Evolutionary conservation across 2,888 invertebrate species (phyloP).

Genomic region (Himalopsyche kuldschensis): DNA sequence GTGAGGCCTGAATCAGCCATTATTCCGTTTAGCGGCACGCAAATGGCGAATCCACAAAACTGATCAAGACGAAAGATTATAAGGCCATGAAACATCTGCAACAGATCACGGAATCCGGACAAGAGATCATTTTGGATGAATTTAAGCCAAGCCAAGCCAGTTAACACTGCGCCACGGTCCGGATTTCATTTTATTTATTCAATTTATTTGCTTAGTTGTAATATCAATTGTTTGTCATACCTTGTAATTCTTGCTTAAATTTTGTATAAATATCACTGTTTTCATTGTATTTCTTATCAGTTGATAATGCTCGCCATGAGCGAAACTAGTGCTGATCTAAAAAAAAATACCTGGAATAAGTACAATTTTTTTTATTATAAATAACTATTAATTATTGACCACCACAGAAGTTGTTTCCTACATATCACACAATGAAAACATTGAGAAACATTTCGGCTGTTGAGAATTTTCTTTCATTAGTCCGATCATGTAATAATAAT

Average conservation of each 20-base stretch:
- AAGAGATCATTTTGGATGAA: slow-evolving; percentile 65
- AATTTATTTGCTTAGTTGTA: no score
- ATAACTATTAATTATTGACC: background rate
- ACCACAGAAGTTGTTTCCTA: background rate
- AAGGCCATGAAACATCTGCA: slow-evolving; percentile 84
- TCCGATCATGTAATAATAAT: slow-evolving; percentile 35
- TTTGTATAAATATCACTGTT: no score
- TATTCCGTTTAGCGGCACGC: slow-evolving; percentile 86
- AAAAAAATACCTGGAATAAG: no score
- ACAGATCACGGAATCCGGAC: slow-evolving; percentile 81
- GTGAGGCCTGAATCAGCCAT: slow-evolving; percentile 82
- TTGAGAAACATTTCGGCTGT: slow-evolving; percentile 43
- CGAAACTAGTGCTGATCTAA: no score
- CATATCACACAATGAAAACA: slow-evolving; percentile 42
- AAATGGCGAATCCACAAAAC: slow-evolving; percentile 85
- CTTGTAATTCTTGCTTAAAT: no score
- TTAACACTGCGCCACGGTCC: no score
- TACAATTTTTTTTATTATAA: no score
- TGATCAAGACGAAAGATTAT: slow-evolving; percentile 68
- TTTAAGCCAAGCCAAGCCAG: slow-evolving; percentile 63
- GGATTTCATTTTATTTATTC: no score
- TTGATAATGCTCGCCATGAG: no score
- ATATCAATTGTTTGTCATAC: no score
- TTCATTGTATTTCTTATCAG: no score
- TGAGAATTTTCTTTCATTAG: slow-evolving; percentile 37